Evolutionary conservation across 2,888 invertebrate species (phyloP).

Genomic region (Meteorus colon): DNA sequence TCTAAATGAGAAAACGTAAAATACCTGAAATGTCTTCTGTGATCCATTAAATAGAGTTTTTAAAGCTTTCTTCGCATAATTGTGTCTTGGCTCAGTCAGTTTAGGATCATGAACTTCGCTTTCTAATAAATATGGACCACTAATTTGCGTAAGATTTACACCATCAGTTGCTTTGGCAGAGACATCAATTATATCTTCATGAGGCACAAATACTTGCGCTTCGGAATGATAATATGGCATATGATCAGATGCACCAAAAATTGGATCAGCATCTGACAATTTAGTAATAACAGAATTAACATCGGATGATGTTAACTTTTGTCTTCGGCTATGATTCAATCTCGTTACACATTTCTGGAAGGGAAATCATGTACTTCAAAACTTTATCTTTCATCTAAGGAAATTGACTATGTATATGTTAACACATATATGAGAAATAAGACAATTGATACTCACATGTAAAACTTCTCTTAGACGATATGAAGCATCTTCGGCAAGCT

Average conservation of each 20-base stretch:
- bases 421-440: background rate
- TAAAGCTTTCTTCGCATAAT: conserved; percentile 69
- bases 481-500: conserved; percentile 70
- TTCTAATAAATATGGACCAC: conserved; percentile 68
- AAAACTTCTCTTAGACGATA: conserved; percentile 70
- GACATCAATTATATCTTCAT: conserved; percentile 65
- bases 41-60: conserved; percentile 71
- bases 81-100: conserved; percentile 65
- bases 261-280: conserved; percentile 69
- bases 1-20: background rate
- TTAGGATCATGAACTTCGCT: conserved; percentile 66
- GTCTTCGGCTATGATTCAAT: conserved; percentile 67
- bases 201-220: conserved; percentile 69
- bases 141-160: conserved; percentile 62
- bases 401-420: background rate
- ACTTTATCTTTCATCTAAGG: background rate
- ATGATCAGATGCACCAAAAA: conserved; percentile 66
- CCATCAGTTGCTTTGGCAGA: conserved; percentile 63
- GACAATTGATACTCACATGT: conserved; percentile 57
- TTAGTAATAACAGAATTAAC: conserved; percentile 69
- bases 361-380: conserved; percentile 15
- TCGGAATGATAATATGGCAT: conserved; percentile 68
- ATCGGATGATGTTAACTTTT: conserved; percentile 64
- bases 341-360: conserved; percentile 70
- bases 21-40: conserved; percentile 71